A percentile compares a stretch with the other conserved stretches of the same genome.
Evolutionary conservation across 2,797 vertebrate genomes (phyloP).

Genomic region (Sternotherus odoratus): DNA sequence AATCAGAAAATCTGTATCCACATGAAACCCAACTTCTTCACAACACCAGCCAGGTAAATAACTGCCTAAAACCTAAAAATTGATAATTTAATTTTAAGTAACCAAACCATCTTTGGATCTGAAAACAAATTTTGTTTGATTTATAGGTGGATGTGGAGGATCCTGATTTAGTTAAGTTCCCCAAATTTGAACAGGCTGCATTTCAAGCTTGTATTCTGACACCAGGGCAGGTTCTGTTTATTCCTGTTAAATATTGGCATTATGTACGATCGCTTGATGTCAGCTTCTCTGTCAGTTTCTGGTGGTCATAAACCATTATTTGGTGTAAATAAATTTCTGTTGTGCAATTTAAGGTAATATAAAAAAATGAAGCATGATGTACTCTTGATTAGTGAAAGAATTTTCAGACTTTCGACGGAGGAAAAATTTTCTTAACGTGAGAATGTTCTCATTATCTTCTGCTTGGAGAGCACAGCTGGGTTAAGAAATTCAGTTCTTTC

Average conservation of each 20-base stretch:
- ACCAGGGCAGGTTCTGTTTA: conserved; percentile 94
- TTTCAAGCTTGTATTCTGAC: conserved; percentile 90
- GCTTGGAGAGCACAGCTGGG: neutral
- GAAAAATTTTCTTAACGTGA: neutral
- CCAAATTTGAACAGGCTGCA: conserved; percentile 84
- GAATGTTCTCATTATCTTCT: neutral
- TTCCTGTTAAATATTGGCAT: conserved; percentile 93
- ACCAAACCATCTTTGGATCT: neutral
- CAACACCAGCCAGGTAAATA: conserved; percentile 95
- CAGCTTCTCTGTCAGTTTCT: conserved; percentile 98
- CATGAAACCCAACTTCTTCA: conserved; percentile 92
- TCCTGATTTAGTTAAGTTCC: conserved; percentile 88
- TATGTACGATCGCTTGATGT: conserved; percentile 91
- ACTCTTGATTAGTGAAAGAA: neutral
- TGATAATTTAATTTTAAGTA: neutral
- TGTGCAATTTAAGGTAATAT: neutral
- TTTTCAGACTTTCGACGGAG: neutral
- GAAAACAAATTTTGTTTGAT: neutral
- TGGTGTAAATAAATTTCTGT: neutral
- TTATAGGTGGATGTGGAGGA: conserved; percentile 93
- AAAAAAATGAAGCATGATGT: neutral
- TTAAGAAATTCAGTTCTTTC: neutral
- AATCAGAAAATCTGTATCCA: conserved; percentile 92
- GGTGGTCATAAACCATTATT: conserved; percentile 89
- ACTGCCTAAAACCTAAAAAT: neutral